phyloP scores from a whole-genome alignment of 2,797 vertebrate genomes.

The Amblyopsis hoosieri region DNA sequence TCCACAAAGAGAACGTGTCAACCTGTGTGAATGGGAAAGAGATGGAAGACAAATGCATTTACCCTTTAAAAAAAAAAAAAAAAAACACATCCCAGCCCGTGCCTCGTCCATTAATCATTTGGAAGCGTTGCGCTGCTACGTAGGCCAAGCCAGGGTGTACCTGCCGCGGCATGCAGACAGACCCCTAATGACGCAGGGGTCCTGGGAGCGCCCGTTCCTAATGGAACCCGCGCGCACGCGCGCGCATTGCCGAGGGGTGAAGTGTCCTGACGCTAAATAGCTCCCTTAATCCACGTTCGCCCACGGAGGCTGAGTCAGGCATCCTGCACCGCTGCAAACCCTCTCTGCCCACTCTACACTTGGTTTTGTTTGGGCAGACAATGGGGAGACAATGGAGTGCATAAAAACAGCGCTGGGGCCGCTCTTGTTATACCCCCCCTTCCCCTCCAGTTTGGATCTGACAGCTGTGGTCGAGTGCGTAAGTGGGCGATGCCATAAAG shows the following conservation, averaged over 20 bases:
- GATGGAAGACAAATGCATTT: conserved; percentile 14
- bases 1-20: no score
- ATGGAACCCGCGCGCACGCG: conserved; percentile 34
- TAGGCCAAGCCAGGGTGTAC: conserved; percentile 40
- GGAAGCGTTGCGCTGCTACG: conserved; percentile 27
- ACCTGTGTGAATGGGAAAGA: neutral
- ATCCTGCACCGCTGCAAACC: neutral
- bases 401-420: neutral
- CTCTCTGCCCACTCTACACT: conserved; percentile 25
- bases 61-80: conserved; percentile 41
- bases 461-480: conserved; percentile 9
- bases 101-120: conserved; percentile 42
- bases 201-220: conserved; percentile 28
- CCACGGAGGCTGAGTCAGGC: conserved; percentile 36
- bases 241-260: neutral
- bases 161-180: conserved; percentile 42
- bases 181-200: conserved; percentile 55
- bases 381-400: conserved; percentile 20
- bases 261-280: conserved; percentile 13
- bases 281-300: conserved; percentile 25
- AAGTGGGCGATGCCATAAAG: conserved; percentile 2
- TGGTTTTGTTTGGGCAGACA: conserved; percentile 40
- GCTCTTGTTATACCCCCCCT: neutral
- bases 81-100: conserved; percentile 36
- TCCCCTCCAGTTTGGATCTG: neutral